Base-by-base conservation (phyloP, 2,797 vertebrate genomes). In the Darevskia nairensis region DNA sequence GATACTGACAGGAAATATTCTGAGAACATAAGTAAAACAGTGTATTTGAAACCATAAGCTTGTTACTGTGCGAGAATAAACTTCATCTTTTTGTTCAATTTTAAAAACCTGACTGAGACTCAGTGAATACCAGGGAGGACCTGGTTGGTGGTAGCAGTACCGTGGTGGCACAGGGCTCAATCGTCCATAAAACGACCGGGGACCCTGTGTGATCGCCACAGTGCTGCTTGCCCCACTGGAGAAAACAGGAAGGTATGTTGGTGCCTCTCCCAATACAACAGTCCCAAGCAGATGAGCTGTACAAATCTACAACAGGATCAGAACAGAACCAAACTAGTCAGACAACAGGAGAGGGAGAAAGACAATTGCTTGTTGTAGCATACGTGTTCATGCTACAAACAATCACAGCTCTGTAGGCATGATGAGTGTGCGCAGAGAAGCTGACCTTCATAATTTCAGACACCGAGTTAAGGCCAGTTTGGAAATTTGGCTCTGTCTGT, bases 401-500 rank as follows among this genome's bases (percentile, higher is more conserved):
- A 75, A 81, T 55, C 74, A 88, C 82, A 71, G 46, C n/a, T 29
- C 10, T 83, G 86, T 80, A 78, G 5, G 29, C 77, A 78, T 83
- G 21, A 91, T 92, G 89, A 41, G 81, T 68, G 6, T 69, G 72
- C 0, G 6, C 13, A 89, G 35, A 77, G 89, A 75, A 86, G n/a
- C 19, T 88, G 75, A 92, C 78, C 79, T 75, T 93, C 2, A 1
- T 39, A 72, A 44, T 71, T 90, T 76, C 15, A 87, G 86, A 88
- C 64, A 50, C 66, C 79, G 71, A 89, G 87, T 82, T 92, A 86
- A 89, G 32, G 29, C 84, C 91, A 76, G 66, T 92, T 86, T 92
- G 86, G 85, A 92, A 91, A 90, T 91, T 87, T 94, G 90, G 41
- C 84, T 83, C 1, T 61, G 21, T 80, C 80, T 76, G 74, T 93